phyloP scores from a whole-genome alignment of 2,888 invertebrate genomes.

The Sycophila texana region DNA sequence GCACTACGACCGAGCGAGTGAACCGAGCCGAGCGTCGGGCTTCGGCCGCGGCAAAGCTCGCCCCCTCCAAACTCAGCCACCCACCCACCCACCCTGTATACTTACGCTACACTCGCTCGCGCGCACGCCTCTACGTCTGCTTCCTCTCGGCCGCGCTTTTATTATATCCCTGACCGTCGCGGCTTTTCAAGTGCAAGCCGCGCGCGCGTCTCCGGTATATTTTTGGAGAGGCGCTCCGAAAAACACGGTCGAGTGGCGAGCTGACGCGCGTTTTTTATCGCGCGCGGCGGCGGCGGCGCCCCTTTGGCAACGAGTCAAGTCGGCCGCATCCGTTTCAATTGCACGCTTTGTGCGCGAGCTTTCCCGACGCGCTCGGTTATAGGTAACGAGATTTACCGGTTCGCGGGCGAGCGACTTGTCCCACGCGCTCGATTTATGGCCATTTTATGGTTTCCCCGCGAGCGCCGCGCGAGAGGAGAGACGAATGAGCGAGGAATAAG shows the following conservation, averaged over 20 bases:
- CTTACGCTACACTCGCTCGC: neutral
- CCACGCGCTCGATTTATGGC: conserved; percentile 53
- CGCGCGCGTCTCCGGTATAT: conserved; percentile 1
- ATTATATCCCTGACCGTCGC: conserved; percentile 41
- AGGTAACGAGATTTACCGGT: conserved; percentile 53
- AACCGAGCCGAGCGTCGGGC: too few relatives aligned
- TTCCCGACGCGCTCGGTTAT: neutral
- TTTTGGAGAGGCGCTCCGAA: conserved; percentile 5
- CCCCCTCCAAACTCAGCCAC: too few relatives aligned
- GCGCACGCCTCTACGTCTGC: neutral
- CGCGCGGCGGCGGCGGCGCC: too few relatives aligned
- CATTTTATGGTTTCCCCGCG: conserved; percentile 34
- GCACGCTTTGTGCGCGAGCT: neutral
- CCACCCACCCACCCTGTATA: too few relatives aligned
- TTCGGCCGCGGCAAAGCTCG: too few relatives aligned
- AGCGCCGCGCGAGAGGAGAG: neutral
- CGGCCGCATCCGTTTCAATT: conserved; percentile 9
- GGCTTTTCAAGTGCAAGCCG: conserved; percentile 49
- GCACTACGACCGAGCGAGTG: conserved; percentile 5
- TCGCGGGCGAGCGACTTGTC: conserved; percentile 26
- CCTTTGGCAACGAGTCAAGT: conserved; percentile 21
- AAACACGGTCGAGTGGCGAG: neutral
- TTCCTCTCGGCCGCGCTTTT: neutral
- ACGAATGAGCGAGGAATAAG: neutral
- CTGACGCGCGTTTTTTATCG: neutral